phyloP scores from a whole-genome alignment of 2,888 invertebrate genomes.

The Campoletis raptor region DNA sequence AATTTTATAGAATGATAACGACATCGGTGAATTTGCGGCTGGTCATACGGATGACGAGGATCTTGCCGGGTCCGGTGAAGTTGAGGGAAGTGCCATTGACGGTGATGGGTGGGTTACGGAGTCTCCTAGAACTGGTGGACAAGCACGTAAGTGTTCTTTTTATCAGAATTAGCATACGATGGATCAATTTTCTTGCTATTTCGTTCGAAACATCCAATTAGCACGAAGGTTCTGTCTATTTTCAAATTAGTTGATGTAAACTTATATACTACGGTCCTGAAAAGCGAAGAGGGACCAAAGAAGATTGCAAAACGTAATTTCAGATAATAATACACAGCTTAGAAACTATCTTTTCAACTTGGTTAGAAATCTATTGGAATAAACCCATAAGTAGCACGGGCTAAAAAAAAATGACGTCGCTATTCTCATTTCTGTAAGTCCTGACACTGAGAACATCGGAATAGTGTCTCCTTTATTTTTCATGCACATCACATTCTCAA shows the following conservation, averaged over 20 bases:
- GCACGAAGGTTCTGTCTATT: background rate
- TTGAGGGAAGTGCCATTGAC: constrained; percentile 76
- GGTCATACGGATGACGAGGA: constrained; percentile 79
- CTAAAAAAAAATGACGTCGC: background rate
- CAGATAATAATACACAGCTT: background rate
- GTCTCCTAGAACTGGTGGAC: constrained; percentile 58
- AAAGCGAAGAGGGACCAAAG: background rate
- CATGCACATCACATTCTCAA: background rate
- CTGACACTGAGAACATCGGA: background rate
- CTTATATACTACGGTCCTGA: background rate
- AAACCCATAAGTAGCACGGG: background rate
- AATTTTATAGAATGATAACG: constrained; percentile 67
- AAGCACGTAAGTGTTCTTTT: constrained; percentile 70
- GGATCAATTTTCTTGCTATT: background rate
- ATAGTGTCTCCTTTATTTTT: background rate
- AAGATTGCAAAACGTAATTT: background rate
- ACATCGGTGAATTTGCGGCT: constrained; percentile 71
- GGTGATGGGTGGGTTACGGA: constrained; percentile 57
- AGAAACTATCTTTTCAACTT: background rate
- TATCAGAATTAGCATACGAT: too few species aligned
- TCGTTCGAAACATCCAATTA: background rate
- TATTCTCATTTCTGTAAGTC: background rate
- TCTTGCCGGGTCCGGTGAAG: constrained; percentile 81
- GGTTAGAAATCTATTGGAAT: background rate
- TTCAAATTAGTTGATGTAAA: background rate